These are phyloP conservation scores for Axinella damicornis DNA, from an alignment of 37 sponge, comb jelly and placozoan genomes.

Conservation along the genomic window DNA sequence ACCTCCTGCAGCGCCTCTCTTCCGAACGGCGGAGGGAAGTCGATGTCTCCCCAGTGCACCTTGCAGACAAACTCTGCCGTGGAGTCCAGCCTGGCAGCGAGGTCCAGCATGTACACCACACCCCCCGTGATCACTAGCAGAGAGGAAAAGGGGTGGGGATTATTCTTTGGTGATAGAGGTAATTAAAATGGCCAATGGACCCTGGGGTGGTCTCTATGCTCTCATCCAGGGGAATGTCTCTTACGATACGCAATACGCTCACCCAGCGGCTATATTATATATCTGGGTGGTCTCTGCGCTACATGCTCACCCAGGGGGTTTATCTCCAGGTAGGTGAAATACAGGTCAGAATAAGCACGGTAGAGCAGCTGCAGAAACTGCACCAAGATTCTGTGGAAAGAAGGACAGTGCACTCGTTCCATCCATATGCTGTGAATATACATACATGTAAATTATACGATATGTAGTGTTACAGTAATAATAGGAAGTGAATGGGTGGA, in stretches of 20 bases:
- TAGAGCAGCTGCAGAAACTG: slow-evolving; percentile 83
- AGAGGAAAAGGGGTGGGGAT: neutral
- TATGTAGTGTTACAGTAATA: too few relatives aligned
- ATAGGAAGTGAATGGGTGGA: too few relatives aligned
- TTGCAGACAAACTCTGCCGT: slow-evolving; percentile 97
- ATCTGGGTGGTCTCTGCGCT: too few relatives aligned
- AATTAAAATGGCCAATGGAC: too few relatives aligned
- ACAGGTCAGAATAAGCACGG: slow-evolving; percentile 86
- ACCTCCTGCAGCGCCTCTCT: slow-evolving; percentile 93
- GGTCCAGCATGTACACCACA: slow-evolving; percentile 81
- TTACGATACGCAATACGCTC: too few relatives aligned
- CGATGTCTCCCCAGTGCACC: slow-evolving; percentile 81
- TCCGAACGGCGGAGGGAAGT: slow-evolving; percentile 97
- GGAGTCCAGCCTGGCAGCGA: slow-evolving; percentile 95
- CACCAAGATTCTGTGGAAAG: slow-evolving; percentile 54
- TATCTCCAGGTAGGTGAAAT: slow-evolving; percentile 96
- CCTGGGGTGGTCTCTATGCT: too few relatives aligned
- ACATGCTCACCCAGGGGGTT: slow-evolving; percentile 89
- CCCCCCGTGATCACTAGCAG: slow-evolving; percentile 66
- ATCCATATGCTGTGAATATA: too few relatives aligned
- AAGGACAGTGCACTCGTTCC: too few relatives aligned
- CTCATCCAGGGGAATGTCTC: too few relatives aligned
- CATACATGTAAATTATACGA: too few relatives aligned
- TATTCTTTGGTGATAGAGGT: too few relatives aligned
- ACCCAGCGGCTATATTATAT: too few relatives aligned